Conservation (phyloP, 2,113 vertebrate species). For the Abramis brama region DNA sequence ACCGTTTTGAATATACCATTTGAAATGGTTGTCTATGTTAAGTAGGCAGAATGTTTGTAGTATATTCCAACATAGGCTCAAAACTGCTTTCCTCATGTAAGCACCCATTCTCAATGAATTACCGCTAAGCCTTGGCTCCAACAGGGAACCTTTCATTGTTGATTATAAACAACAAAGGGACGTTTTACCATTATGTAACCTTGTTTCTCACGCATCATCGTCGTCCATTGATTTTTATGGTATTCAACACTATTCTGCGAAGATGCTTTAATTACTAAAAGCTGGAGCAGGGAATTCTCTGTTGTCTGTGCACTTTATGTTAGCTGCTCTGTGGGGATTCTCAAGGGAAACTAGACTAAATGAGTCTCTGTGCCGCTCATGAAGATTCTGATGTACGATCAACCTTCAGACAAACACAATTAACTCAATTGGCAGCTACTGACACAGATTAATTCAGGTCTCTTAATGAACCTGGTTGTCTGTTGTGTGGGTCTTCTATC, state of each 20-base stretch:
- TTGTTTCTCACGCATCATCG: constrained; percentile 26
- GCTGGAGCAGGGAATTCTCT: constrained; percentile 1
- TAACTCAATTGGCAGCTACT: constrained; percentile 38
- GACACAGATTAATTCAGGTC: constrained; percentile 40
- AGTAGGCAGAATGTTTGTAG: background rate
- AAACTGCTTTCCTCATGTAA: background rate
- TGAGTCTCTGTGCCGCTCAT: background rate
- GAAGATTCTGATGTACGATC: constrained; percentile 24
- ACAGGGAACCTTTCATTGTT: background rate
- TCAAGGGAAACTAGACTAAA: constrained; percentile 27
- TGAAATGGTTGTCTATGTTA: background rate
- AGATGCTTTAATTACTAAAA: constrained; percentile 34
- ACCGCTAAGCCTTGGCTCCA: background rate
- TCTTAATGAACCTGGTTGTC: constrained; percentile 28
- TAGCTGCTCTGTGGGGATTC: constrained; percentile 12
- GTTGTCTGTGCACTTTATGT: constrained; percentile 29
- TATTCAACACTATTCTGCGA: constrained; percentile 16
- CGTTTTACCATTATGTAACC: background rate
- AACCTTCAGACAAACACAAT: constrained; percentile 54
- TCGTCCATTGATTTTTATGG: constrained; percentile 44
- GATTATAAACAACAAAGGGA: background rate
- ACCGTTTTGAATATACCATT: background rate
- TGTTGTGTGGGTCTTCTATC: constrained; percentile 10
- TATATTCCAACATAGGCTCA: background rate
- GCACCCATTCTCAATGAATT: background rate